Evolutionary conservation across 1,140 invertebrate species (phyloP), one percentile per base, ranked within the genome.

Genomic region (Kradibia gibbosae): DNA sequence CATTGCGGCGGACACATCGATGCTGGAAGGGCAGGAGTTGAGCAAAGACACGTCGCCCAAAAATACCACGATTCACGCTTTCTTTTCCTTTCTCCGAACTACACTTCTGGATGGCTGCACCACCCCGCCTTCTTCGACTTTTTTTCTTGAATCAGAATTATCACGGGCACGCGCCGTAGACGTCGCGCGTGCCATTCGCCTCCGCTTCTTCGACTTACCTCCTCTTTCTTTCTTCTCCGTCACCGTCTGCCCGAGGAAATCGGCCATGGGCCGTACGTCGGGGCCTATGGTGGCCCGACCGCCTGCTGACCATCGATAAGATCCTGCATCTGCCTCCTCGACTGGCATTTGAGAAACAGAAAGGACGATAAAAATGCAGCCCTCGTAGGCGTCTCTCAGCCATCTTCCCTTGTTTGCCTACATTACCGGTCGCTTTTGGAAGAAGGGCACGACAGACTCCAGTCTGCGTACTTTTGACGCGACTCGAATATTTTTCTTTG

Each of bases 281-380:
- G 28, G 50, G 5, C 50, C 50, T 11, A n/a, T n/a, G n/a, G n/a
- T n/a, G n/a, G n/a, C n/a, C 53, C 50, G 3, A 22, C 72, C 74
- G 22, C 65, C 83, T 45, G 34, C 55, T 84, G 79, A 74, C 83
- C 75, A 45, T 31, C 81, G 55, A 83, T 82, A 86, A 79, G 78
- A 79, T 79, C 65, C 76, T 39, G 67, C 78, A 79, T 71, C 78
- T 79, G 78, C 67, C n/a, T 22, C 31, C 42, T 22, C n/a, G 36
- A 42, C 20, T 20, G 11, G 53, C 53, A 53, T 57, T 55, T 4
- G 45, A 53, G 10, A 73, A 31, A 50, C 48, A 22, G 31, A 55
- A 50, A 48, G 5, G 13, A 36, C 53, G 45, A 74, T 28, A 74
- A 25, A 48, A 45, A 28, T 45, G 39, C 42, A 72, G 42, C 42